Conservation (phyloP, 1,140 invertebrate genomes). For the Adelges cooleyi region DNA sequence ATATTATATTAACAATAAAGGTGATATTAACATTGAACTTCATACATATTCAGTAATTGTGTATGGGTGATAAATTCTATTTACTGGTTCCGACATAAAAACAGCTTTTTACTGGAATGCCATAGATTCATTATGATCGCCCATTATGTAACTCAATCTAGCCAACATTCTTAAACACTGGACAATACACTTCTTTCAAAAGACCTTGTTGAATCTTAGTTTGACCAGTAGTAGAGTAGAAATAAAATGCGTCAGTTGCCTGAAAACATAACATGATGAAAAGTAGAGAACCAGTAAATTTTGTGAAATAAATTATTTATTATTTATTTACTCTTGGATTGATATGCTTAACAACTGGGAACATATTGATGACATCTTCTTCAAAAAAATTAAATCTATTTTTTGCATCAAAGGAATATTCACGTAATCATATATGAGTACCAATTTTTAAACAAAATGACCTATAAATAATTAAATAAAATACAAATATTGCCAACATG, state of each 20-base stretch:
- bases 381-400: conserved; percentile 80
- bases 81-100: conserved; percentile 93
- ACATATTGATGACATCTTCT: conserved; percentile 92
- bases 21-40: too few species aligned
- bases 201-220: conserved; percentile 91
- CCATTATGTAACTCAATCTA: conserved; percentile 91
- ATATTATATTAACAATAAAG: too few species aligned
- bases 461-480: conserved; percentile 36
- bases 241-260: conserved; percentile 94
- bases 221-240: conserved; percentile 95
- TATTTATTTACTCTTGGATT: conserved; percentile 83
- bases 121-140: conserved; percentile 87
- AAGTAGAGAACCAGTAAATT: too few species aligned
- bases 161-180: conserved; percentile 91
- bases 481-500: too few species aligned
- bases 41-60: conserved; percentile 98
- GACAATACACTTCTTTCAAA: conserved; percentile 86
- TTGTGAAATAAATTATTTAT: too few species aligned
- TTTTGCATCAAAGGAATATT: conserved; percentile 86
- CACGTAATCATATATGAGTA: conserved; percentile 79
- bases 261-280: conserved; percentile 38
- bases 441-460: conserved; percentile 75
- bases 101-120: conserved; percentile 95
- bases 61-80: conserved; percentile 95
- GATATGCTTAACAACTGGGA: conserved; percentile 95